A percentile compares a stretch with the other conserved stretches of the same genome.
Evolutionary conservation across 2,888 invertebrate genomes (phyloP).

Genomic region (Odiellus spinosus): DNA sequence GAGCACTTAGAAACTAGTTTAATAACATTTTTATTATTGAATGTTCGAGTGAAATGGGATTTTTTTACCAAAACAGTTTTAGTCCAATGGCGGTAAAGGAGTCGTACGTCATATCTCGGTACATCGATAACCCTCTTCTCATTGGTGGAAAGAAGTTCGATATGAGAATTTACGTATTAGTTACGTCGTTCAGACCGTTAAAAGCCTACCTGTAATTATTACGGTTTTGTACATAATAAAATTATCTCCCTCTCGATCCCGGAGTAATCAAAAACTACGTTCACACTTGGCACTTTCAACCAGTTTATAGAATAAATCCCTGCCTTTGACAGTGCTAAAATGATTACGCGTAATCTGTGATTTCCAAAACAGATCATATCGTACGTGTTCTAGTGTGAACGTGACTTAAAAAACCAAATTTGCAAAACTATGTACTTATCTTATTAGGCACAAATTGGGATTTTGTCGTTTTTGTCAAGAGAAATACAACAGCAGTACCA

Average conservation of each 20-base stretch:
- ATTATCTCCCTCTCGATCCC: not conserved
- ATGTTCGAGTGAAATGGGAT: too few species aligned
- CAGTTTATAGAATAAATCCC: not conserved
- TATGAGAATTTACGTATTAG: slow-evolving; percentile 74
- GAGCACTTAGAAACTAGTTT: too few species aligned
- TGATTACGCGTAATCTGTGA: too few species aligned
- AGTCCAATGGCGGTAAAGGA: slow-evolving; percentile 43
- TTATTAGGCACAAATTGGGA: slow-evolving; percentile 40
- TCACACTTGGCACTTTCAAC: not conserved
- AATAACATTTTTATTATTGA: too few species aligned
- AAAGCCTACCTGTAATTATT: slow-evolving; percentile 73
- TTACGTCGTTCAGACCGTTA: slow-evolving; percentile 80
- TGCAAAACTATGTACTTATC: not conserved
- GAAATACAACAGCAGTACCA: slow-evolving; percentile 48
- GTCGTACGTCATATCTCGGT: slow-evolving; percentile 90
- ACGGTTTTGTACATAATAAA: not conserved
- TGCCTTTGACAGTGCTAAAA: too few species aligned
- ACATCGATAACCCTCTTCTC: slow-evolving; percentile 82
- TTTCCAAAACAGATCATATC: not conserved
- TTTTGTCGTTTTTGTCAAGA: slow-evolving; percentile 94
- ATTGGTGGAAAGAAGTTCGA: slow-evolving; percentile 95
- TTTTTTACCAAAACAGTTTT: slow-evolving; percentile 12
- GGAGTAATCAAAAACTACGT: too few species aligned
- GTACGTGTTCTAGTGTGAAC: not conserved
- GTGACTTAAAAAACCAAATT: too few species aligned